Conservation (phyloP, 2,113 vertebrate genomes). For the Chitala chitala region DNA sequence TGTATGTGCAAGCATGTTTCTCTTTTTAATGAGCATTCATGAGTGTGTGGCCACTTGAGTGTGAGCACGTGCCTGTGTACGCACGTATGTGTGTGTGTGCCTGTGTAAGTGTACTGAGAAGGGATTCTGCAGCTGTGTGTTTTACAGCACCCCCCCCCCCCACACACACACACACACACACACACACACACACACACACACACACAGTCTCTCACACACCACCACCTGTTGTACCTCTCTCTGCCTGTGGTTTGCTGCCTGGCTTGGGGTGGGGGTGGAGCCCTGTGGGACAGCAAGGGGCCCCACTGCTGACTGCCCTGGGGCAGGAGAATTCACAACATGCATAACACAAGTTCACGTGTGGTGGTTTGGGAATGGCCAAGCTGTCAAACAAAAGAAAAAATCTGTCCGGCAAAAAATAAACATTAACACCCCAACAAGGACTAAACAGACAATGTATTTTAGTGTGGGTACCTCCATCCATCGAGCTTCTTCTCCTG, state of each 20-base stretch:
- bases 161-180: too few relatives aligned
- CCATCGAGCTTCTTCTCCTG: too few relatives aligned
- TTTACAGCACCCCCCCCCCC: constrained; percentile 26
- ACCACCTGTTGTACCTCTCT: constrained; percentile 34
- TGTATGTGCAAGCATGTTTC: too few relatives aligned
- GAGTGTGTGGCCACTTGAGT: background rate
- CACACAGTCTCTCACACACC: background rate
- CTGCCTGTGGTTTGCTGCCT: constrained; percentile 42
- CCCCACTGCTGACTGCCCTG: constrained; percentile 52
- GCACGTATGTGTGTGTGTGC: constrained; percentile 23
- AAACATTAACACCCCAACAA: background rate
- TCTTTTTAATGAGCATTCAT: too few relatives aligned
- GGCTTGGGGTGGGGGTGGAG: constrained; percentile 39
- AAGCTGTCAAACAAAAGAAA: background rate
- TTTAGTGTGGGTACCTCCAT: too few relatives aligned
- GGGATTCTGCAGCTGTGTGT: constrained; percentile 27
- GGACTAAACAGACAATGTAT: background rate
- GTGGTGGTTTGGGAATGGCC: background rate
- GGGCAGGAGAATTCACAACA: constrained; percentile 62
- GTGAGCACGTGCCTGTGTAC: constrained; percentile 19
- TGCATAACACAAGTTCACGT: constrained; percentile 49
- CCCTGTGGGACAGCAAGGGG: constrained; percentile 50
- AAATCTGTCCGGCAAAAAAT: background rate
- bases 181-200: too few relatives aligned
- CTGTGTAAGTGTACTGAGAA: constrained; percentile 3